Evolutionary conservation across 2,113 vertebrate species (phyloP).

Genomic region (Vulpes lagopus): DNA sequence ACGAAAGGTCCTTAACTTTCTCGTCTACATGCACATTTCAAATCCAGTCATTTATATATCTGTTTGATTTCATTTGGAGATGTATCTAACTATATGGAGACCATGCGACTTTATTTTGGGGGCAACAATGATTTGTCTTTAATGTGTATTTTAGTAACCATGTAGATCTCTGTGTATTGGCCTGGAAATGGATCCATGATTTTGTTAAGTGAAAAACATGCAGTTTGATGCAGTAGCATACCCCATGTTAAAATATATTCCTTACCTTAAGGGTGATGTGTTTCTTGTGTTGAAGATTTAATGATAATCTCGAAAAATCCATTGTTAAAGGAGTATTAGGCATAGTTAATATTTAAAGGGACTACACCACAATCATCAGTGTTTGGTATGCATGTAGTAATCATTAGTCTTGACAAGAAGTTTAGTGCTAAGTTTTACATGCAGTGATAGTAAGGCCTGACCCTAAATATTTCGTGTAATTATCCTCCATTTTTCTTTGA

Average conservation of each 20-base stretch:
- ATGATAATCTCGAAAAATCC: slow-evolving; percentile 42
- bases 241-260: slow-evolving; percentile 16
- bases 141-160: slow-evolving; percentile 38
- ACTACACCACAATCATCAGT: background rate
- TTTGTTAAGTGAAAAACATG: slow-evolving; percentile 1
- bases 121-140: slow-evolving; percentile 19
- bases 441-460: background rate
- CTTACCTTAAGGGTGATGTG: background rate
- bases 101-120: background rate
- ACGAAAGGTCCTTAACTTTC: background rate
- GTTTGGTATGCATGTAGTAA: slow-evolving; percentile 32
- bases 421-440: slow-evolving; percentile 6
- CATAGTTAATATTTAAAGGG: slow-evolving; percentile 45
- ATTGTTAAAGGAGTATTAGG: slow-evolving; percentile 51
- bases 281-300: slow-evolving; percentile 14
- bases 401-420: slow-evolving; percentile 29
- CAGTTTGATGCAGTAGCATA: slow-evolving; percentile 9
- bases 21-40: background rate
- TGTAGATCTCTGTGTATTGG: slow-evolving; percentile 26
- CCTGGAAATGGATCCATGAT: background rate
- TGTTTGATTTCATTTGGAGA: slow-evolving; percentile 17
- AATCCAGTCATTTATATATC: background rate
- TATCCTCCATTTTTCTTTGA: background rate
- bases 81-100: slow-evolving; percentile 19
- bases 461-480: background rate